Evolutionary conservation across 1,140 invertebrate species (phyloP).

Genomic region (Euwallacea fornicatus): DNA sequence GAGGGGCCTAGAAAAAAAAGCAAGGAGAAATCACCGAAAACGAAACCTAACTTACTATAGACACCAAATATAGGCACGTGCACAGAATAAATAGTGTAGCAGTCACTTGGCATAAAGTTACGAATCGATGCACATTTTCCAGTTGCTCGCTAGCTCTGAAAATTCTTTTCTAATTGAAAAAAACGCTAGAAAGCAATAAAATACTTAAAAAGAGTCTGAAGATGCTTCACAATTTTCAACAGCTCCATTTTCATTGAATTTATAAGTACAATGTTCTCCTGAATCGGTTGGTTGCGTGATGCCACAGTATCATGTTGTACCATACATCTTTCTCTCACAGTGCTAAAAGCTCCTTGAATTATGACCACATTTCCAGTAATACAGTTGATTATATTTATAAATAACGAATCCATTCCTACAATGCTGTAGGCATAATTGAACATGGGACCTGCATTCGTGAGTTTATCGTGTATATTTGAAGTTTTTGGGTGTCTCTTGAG

Average conservation of each 20-base stretch:
- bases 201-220: conserved; percentile 41
- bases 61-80: conserved; percentile 48
- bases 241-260: conserved; percentile 41
- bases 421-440: conserved; percentile 48
- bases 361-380: conserved; percentile 43
- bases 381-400: conserved; percentile 51
- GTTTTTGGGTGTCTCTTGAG: not conserved
- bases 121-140: conserved; percentile 42
- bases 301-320: too few relatives aligned
- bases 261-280: conserved; percentile 14
- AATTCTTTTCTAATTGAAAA: not conserved
- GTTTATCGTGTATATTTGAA: not conserved
- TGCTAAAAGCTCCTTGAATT: conserved; percentile 48
- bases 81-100: conserved; percentile 50
- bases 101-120: conserved; percentile 47
- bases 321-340: conserved; percentile 38
- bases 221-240: conserved; percentile 46
- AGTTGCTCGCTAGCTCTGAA: conserved; percentile 40
- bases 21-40: conserved; percentile 9
- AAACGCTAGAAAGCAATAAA: not conserved
- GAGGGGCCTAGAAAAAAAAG: conserved; percentile 39
- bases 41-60: conserved; percentile 40
- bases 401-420: conserved; percentile 48
- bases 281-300: not conserved
- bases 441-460: conserved; percentile 41